Conservation (phyloP, 2,113 vertebrate species). For the Sigmodon hispidus region DNA sequence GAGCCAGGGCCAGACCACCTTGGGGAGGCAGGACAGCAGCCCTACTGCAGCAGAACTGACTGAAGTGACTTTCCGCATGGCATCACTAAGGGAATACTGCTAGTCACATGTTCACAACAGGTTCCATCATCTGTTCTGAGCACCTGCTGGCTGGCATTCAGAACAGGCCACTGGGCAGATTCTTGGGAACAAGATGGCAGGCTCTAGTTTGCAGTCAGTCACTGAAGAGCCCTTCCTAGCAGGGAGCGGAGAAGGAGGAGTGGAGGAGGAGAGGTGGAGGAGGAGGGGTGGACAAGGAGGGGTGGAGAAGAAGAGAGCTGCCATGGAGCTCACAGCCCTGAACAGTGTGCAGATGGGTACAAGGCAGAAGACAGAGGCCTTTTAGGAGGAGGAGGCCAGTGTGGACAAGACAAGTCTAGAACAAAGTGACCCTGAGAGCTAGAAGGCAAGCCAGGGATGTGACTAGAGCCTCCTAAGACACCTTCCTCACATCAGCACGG, state of each 20-base stretch:
- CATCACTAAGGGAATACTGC: fast-evolving
- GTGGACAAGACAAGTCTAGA: fast-evolving
- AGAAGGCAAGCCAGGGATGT: neutral
- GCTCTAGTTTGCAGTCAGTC: neutral
- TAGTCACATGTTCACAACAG: fast-evolving
- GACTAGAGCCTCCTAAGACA: neutral
- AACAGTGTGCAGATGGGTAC: neutral
- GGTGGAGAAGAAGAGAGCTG: fast-evolving
- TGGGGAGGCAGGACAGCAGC: neutral
- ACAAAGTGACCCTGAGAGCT: neutral
- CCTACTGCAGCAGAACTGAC: neutral
- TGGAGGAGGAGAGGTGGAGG: neutral
- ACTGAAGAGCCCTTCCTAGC: neutral
- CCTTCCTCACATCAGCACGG: fast-evolving
- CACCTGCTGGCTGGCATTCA: neutral
- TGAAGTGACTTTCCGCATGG: fast-evolving
- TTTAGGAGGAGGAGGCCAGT: neutral
- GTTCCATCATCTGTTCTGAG: neutral
- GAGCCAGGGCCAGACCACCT: too few relatives aligned
- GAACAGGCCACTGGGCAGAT: neutral
- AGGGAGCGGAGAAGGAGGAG: fast-evolving
- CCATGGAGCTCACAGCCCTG: fast-evolving
- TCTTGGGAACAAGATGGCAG: neutral
- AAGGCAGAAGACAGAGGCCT: fast-evolving
- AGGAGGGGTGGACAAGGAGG: fast-evolving